Evolutionary conservation across 2,888 invertebrate genomes (phyloP), one percentile per base, ranked within the genome.

Genomic region (Muschampia plurimacula): DNA sequence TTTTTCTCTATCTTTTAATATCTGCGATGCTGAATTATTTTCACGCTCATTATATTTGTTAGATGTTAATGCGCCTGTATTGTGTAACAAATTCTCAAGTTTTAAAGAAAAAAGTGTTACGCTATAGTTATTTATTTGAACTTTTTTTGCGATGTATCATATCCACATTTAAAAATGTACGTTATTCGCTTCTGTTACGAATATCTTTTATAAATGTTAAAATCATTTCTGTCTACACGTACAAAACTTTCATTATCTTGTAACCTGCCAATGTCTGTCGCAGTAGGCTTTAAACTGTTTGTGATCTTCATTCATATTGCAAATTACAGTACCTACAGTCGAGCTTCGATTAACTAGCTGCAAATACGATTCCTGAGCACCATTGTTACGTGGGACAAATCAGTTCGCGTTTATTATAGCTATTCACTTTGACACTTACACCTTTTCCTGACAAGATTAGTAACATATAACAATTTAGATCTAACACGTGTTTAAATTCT

Each of bases 351-450:
- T 77, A 75, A 74, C 75, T 75, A 75, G 69, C 67, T 74, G 72
- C 74, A 52, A 75, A 75, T 74, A 73, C 49, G 66, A 72, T 72
- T 60, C 69, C 69, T 55, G 69, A 60, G 72, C 72, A 74, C 73
- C 72, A 75, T 75, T 75, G 76, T 75, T 74, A 74, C 73, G 75
- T 73, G 71, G 64, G 72, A 77, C 77, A 77, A 77, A 77, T 77
- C 76, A 77, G 74, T 76, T 76, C 57, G 74, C 74, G 74, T 77
- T 74, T 76, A 77, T 75, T 76, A 74, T 67, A 70, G 73, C 72
- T 73, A 73, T 28, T 62, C 46, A 46, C 65, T 64, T 46, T 68
- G 57, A 64, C 46, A 65, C 55, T 70, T 57, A 32, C 57, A 52
- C 66, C 66, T 64, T 66, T 65, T 28, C 44, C 41, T 69, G 70